phyloP scores from a whole-genome alignment of 2,113 vertebrate species.

The Vidua chalybeata region DNA sequence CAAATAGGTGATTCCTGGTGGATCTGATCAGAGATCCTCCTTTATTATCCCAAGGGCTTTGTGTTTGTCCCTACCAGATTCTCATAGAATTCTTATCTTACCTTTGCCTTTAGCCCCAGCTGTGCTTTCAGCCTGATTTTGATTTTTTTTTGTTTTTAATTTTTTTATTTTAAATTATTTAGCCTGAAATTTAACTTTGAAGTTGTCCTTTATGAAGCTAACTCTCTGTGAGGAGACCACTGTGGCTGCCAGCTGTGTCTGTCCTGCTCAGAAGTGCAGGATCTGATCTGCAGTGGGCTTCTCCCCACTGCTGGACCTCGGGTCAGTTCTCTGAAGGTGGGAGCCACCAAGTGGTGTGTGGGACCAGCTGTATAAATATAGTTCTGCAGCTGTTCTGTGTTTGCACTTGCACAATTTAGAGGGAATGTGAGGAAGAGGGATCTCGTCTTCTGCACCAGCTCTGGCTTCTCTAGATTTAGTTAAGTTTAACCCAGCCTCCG shows the following conservation, averaged over 20 bases:
- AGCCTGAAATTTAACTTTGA: neutral
- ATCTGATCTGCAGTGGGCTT: neutral
- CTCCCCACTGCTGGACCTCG: neutral
- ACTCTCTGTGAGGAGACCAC: neutral
- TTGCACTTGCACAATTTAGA: neutral
- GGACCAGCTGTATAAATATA: neutral
- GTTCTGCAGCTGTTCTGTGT: neutral
- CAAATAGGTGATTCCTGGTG: neutral
- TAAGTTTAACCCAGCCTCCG: neutral
- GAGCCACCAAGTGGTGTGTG: neutral
- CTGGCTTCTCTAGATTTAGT: neutral
- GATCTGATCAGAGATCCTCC: neutral
- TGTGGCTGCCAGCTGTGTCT: neutral
- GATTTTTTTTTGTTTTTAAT: neutral
- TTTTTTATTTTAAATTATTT: neutral
- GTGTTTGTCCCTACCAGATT: neutral
- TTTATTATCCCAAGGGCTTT: neutral
- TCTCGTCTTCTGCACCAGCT: neutral
- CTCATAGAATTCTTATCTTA: neutral
- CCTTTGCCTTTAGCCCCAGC: neutral
- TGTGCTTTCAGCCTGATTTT: neutral
- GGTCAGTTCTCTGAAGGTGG: neutral
- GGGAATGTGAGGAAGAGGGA: neutral
- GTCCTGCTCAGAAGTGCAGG: neutral
- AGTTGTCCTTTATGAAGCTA: neutral